A percentile compares a stretch with the other conserved stretches of the same genome.
phyloP scores from a whole-genome alignment of 1,140 invertebrate species.

The Propsilocerus akamusi region DNA sequence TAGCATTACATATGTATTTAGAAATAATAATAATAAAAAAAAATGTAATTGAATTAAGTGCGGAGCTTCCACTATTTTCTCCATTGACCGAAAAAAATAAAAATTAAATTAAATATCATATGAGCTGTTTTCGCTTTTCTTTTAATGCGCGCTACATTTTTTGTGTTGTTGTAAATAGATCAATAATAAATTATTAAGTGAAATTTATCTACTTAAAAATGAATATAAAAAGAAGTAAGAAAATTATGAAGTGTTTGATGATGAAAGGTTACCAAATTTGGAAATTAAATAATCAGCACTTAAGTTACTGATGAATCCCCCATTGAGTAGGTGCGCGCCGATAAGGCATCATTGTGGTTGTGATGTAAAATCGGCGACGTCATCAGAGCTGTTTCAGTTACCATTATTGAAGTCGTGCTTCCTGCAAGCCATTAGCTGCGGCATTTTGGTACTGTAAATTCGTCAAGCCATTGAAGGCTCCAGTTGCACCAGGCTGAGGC shows the following conservation, averaged over 20 bases:
- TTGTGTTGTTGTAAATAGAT: background rate
- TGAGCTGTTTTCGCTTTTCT: background rate
- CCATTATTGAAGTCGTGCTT: conserved; percentile 33
- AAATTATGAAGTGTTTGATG: background rate
- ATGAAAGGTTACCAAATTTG: background rate
- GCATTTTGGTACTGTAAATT: conserved; percentile 34
- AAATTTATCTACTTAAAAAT: conserved; percentile 4
- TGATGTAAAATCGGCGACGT: background rate
- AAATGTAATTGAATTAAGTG: no score
- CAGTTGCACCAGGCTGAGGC: conserved; percentile 29
- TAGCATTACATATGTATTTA: no score
- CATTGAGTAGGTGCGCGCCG: no score
- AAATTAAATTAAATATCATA: background rate
- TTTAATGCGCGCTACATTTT: background rate
- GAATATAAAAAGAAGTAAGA: background rate
- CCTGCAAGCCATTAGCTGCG: conserved; percentile 25
- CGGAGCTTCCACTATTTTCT: no score
- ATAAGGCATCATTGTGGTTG: background rate
- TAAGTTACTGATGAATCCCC: conserved; percentile 2
- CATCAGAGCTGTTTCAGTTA: no score
- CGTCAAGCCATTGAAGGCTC: conserved; percentile 37
- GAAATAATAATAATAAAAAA: no score
- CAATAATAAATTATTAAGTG: conserved; percentile 3
- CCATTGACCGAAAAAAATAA: no score
- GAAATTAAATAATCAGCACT: background rate